These are phyloP conservation scores for Sinotaia quadrata DNA, from an alignment of 2,888 invertebrate genomes.

Conservation along the genomic window DNA sequence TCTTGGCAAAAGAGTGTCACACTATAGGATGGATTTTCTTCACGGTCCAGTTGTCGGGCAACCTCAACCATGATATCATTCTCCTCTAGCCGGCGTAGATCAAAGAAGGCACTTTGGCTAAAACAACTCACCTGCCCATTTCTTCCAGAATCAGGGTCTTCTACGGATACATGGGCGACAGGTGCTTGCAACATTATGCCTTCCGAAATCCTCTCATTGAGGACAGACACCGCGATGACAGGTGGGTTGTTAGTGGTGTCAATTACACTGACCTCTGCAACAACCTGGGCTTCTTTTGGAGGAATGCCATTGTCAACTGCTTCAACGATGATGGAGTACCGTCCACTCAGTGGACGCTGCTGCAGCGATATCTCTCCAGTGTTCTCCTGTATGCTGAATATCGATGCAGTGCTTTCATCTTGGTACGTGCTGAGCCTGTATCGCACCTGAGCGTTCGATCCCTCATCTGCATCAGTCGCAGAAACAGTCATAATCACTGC, in stretches of 20 bases:
- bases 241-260: slow-evolving; percentile 95
- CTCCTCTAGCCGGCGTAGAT: slow-evolving; percentile 24
- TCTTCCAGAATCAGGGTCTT: slow-evolving; percentile 33
- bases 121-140: slow-evolving; percentile 36
- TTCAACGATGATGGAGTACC: slow-evolving; percentile 56
- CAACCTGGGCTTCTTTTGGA: slow-evolving; percentile 51
- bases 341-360: slow-evolving; percentile 47
- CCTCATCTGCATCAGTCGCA: slow-evolving; percentile 89
- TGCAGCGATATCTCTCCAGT: slow-evolving; percentile 59
- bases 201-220: slow-evolving; percentile 30
- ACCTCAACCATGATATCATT: slow-evolving; percentile 50
- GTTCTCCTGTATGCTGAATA: slow-evolving; percentile 49
- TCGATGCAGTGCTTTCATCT: slow-evolving; percentile 42
- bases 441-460: slow-evolving; percentile 79
- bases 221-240: slow-evolving; percentile 71
- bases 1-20: slow-evolving; percentile 62
- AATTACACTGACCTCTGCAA: slow-evolving; percentile 76
- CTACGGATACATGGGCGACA: slow-evolving; percentile 35
- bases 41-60: slow-evolving; percentile 56
- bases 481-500: slow-evolving; percentile 75
- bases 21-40: slow-evolving; percentile 46
- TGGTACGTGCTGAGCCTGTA: slow-evolving; percentile 69
- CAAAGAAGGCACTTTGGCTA: slow-evolving; percentile 38
- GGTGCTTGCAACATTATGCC: slow-evolving; percentile 15
- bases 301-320: slow-evolving; percentile 56